Base-by-base conservation (phyloP, 53 echinoderm and acorn worm species). In the Temnopleurus reevesii region DNA sequence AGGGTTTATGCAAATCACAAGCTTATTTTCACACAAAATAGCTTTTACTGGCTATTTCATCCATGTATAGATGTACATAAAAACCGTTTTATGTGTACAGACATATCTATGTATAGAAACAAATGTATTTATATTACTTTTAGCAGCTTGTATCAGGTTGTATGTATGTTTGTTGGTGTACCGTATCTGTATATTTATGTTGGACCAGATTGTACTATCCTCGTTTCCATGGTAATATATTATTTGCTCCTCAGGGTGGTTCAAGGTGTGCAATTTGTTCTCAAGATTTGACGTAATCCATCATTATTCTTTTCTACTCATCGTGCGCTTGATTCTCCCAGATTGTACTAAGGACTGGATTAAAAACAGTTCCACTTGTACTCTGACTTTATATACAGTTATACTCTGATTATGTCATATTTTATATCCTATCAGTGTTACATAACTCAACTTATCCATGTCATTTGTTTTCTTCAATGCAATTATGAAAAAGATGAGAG, bases 31-130 rank as follows among this genome's bases (percentile, higher is more conserved):
- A 31, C 71, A 38, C n/a, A 41, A 21, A 71, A 8, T 29, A 2
- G 38, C 18, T 71, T 65, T 65, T 65, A 18, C 41, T 71, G 71
- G 71, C 71, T 71, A 41, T 41, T 71, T 21, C 8, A 63, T 4
- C 58, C 25, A 35, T 71, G 41, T 36, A 71, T 41, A 71, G 43
- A 21, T 71, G 71, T 71, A 71, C 21, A 71, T 71, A 71, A 19
- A 71, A 38, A 71, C 71, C 21, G 41, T 71, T 71, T 71, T 71
- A 71, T 71, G 71, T 71, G 71, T 71, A 71, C 43, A 71, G 71
- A 71, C 41, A 63, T 31, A 15, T 59, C 26, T 29, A 59, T 59
- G 59, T 59, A 59, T 59, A 25, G 27, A n/a, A n/a, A n/a, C n/a
- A n/a, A n/a, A n/a, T n/a, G 17, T 63, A 63, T 71, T 71, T 71